Conservation (phyloP, 2,797 vertebrate species). For the Neoniphon sammara region DNA sequence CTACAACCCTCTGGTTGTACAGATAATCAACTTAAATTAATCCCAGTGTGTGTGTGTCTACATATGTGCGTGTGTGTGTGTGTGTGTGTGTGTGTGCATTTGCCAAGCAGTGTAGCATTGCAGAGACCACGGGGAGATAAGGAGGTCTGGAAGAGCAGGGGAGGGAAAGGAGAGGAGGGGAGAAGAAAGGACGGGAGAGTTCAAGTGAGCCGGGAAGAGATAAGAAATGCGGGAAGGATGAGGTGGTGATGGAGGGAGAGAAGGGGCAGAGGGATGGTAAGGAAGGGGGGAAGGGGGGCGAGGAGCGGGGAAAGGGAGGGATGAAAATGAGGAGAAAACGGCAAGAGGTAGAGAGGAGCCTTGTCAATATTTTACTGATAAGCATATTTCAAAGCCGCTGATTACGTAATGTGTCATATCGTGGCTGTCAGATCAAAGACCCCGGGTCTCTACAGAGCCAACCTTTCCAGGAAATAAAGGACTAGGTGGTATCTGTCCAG, state of each 20-base stretch:
- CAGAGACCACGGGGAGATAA: conserved; percentile 34
- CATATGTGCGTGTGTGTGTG: conserved; percentile 8
- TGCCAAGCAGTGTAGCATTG: conserved; percentile 14
- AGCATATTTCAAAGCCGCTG: conserved; percentile 65
- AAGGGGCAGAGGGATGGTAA: conserved; percentile 21
- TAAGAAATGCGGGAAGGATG: conserved; percentile 44
- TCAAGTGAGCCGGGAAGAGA: conserved; percentile 44
- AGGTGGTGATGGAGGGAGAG: conserved; percentile 29
- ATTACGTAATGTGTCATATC: conserved; percentile 15
- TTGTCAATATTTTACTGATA: conserved; percentile 63
- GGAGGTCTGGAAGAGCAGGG: conserved; percentile 22
- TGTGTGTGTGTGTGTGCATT: conserved; percentile 11
- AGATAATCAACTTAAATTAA: conserved; percentile 52
- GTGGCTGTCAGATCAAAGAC: conserved; percentile 74
- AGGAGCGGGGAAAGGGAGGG: conserved; percentile 9
- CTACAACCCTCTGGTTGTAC: conserved; percentile 9
- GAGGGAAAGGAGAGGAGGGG: conserved; percentile 1
- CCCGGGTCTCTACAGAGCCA: conserved; percentile 40
- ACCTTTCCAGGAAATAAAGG: conserved; percentile 40
- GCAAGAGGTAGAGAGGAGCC: conserved; percentile 48
- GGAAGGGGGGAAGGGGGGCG: conserved; percentile 4
- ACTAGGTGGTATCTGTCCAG: conserved; percentile 46
- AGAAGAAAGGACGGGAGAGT: conserved; percentile 1
- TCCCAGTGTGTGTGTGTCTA: neutral
- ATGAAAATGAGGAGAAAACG: conserved; percentile 46